Percentiles rank a stretch among this genome's conserved stretches.
phyloP scores from a whole-genome alignment of 2,113 vertebrate genomes.

The Mirounga angustirostris region DNA sequence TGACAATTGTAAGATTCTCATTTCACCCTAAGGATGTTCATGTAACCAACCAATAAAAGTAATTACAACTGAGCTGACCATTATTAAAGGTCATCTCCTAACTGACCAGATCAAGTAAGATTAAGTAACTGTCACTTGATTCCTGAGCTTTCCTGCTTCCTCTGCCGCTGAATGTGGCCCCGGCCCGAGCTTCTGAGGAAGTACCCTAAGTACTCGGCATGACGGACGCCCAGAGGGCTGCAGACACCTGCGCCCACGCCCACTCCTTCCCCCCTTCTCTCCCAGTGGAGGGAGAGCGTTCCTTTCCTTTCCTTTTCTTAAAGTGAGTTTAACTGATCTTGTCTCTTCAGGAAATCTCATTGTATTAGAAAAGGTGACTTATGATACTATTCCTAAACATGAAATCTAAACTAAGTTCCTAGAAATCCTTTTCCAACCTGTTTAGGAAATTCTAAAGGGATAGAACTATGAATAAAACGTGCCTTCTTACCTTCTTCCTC shows the following conservation, averaged over 20 bases:
- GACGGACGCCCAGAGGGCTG: background rate
- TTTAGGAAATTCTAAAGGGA: background rate
- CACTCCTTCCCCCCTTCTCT: no score
- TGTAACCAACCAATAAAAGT: background rate
- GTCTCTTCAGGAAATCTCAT: background rate
- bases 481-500: background rate
- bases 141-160: background rate
- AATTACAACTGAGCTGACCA: background rate
- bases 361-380: background rate
- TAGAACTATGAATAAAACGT: background rate
- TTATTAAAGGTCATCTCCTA: background rate
- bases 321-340: background rate
- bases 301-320: background rate
- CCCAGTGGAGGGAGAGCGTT: background rate
- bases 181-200: background rate
- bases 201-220: background rate
- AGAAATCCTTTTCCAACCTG: background rate
- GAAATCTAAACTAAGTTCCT: conserved; percentile 1
- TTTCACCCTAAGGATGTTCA: background rate
- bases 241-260: rapidly evolving
- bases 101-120: background rate
- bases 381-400: background rate
- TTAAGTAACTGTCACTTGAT: background rate
- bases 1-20: background rate
- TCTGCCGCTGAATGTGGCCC: background rate